Evolutionary conservation across 1,140 invertebrate species (phyloP), one percentile per base, ranked within the genome.

Genomic region (Ceratosolen solmsi): DNA sequence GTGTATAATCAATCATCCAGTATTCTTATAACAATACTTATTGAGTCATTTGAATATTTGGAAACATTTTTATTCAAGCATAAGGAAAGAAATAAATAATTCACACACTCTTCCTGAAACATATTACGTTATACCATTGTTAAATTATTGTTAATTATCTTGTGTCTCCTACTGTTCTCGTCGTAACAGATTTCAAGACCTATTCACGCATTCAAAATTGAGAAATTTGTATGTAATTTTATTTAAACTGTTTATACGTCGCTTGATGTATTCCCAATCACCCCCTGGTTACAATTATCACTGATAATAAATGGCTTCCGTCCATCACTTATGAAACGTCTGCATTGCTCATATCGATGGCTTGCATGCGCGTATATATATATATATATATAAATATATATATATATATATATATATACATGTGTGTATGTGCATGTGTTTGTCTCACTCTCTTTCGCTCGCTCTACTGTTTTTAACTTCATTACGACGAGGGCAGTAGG

Each of bases 271-370:
- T 51, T 72, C 36, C 38, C 38, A 36, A 91, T 91, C 89, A 89
- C 88, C 88, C 88, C 90, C 87, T 87, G 86, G 87, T 87, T 87
- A 88, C 84, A 90, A 90, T 91, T 90, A 91, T 91, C 89, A 46
- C 71, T 73, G 20, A 36, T 85, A 88, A 88, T 90, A 87, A 91
- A 89, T 89, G 88, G 88, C 81, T 84, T 85, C 71, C 79, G 80
- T 85, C 73, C 81, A 80, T 84, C 84, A 87, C n/a, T n/a, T n/a
- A 87, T 83, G 84, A 84, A 84, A 82, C 79, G 68, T 78, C 82
- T 86, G 82, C 82, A 51, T 74, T 13, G 1, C 41, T 54, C 71
- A 7, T 51, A 15, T 33, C 0, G 11, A 11, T 20, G 70, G 51
- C n/a, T n/a, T n/a, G n/a, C n/a, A n/a, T n/a, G n/a, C n/a, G n/a